Evolutionary conservation across 2,113 vertebrate genomes (phyloP).

Genomic region (Diphyllodes magnificus): DNA sequence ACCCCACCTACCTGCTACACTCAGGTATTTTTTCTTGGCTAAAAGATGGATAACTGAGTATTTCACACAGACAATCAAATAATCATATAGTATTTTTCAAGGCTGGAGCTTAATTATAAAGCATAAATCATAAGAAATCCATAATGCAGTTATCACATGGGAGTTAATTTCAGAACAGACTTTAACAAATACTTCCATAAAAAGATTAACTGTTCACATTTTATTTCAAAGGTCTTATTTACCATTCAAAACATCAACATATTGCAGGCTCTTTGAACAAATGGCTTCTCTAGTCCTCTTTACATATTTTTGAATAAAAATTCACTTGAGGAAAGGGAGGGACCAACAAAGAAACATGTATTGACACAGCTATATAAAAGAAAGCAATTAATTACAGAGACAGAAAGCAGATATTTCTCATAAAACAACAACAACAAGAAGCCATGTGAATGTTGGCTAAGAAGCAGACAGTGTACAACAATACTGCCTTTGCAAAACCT

Average conservation of each 20-base stretch:
- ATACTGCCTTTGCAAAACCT: neutral
- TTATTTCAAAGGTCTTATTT: constrained; percentile 12
- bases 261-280: neutral
- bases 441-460: neutral
- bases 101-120: neutral
- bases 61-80: neutral
- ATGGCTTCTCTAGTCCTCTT: neutral
- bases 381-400: neutral
- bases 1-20: neutral
- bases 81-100: neutral
- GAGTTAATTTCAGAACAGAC: neutral
- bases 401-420: neutral
- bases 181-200: neutral
- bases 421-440: neutral
- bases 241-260: neutral
- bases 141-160: neutral
- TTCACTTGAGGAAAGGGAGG: neutral
- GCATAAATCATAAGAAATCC: neutral
- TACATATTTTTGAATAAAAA: neutral
- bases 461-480: neutral
- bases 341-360: neutral
- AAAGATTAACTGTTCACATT: neutral
- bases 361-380: neutral
- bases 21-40: neutral
- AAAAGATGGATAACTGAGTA: neutral